A percentile compares a stretch with the other conserved stretches of the same genome.
Evolutionary conservation across 2,113 vertebrate species (phyloP).

Genomic region (Calypte anna): DNA sequence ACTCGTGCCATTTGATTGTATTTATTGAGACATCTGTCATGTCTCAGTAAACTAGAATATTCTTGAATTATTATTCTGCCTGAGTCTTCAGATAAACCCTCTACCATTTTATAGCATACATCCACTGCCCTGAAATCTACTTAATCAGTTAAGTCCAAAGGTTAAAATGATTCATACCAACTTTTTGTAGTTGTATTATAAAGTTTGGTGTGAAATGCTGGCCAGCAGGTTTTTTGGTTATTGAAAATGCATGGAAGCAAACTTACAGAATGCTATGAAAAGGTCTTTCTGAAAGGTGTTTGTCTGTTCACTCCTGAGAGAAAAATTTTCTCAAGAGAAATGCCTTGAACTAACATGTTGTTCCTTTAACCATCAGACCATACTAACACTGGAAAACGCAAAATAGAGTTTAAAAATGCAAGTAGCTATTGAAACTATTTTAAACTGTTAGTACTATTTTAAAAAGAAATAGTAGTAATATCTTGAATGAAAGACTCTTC

Average conservation of each 20-base stretch:
- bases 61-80: background rate
- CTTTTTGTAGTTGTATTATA: background rate
- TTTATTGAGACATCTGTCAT: background rate
- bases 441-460: background rate
- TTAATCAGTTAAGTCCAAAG: background rate
- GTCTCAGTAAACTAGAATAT: background rate
- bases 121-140: background rate
- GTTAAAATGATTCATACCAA: background rate
- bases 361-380: background rate
- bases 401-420: background rate
- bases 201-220: background rate
- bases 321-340: background rate
- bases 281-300: background rate
- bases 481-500: background rate
- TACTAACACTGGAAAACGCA: background rate
- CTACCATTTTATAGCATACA: background rate
- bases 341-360: background rate
- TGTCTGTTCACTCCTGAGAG: background rate
- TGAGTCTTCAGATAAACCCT: background rate
- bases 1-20: background rate
- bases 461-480: background rate
- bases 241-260: background rate
- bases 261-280: background rate
- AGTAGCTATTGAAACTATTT: background rate
- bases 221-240: background rate